These are phyloP conservation scores for Gymnoscopelus braueri DNA, from an alignment of 2,797 vertebrate species.

Conservation along the genomic window DNA sequence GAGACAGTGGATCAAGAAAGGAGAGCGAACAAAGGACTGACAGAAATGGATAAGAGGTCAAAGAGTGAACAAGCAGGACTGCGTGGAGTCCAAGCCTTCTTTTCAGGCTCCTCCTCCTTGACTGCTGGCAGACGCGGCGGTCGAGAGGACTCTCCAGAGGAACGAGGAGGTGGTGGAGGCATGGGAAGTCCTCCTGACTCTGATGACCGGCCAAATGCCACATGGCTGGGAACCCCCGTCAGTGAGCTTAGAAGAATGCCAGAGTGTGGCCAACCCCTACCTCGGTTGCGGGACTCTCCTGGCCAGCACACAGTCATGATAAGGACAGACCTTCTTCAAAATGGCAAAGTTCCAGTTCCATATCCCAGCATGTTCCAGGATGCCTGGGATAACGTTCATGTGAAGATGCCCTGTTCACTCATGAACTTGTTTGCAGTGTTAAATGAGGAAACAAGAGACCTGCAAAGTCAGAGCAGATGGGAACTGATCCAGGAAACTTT, in stretches of 20 bases:
- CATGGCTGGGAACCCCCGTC: conserved; percentile 89
- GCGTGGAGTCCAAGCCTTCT: conserved; percentile 73
- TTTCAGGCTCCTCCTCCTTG: conserved; percentile 45
- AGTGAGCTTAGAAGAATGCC: conserved; percentile 88
- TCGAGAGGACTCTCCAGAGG: conserved; percentile 72
- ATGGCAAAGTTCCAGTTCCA: conserved; percentile 83
- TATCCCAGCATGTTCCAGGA: conserved; percentile 86
- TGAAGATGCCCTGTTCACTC: conserved; percentile 94
- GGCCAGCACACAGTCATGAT: conserved; percentile 87
- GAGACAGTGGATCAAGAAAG: conserved; percentile 27
- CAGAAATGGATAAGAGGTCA: conserved; percentile 39
- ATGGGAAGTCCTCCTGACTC: conserved; percentile 42
- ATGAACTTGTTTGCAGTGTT: conserved; percentile 87
- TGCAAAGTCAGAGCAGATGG: conserved; percentile 87
- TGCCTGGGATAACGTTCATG: conserved; percentile 88
- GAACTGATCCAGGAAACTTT: conserved; percentile 88
- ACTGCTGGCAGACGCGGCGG: conserved; percentile 42
- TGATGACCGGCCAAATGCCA: conserved; percentile 67
- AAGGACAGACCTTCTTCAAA: conserved; percentile 86
- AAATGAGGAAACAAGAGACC: conserved; percentile 86
- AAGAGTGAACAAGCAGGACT: conserved; percentile 43
- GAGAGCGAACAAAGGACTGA: not conserved
- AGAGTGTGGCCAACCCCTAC: conserved; percentile 79
- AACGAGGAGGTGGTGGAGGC: conserved; percentile 59
- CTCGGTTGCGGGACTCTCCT: conserved; percentile 78